Evolutionary conservation across 2,888 invertebrate genomes (phyloP).

Genomic region (Papilio protenor): DNA sequence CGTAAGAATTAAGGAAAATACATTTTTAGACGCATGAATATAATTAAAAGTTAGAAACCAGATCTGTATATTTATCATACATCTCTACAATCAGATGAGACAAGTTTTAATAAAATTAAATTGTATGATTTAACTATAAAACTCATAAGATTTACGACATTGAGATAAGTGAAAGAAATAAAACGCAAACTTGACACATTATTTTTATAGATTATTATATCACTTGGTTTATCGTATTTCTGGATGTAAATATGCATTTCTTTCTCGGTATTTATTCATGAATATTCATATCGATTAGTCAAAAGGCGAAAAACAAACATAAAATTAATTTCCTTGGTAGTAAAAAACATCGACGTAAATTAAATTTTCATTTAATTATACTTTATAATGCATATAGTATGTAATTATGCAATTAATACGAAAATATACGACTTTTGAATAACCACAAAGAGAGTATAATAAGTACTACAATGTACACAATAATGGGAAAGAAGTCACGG

Average conservation of each 20-base stretch:
- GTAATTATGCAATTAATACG: conserved; percentile 13
- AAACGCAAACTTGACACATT: conserved; percentile 36
- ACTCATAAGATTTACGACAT: conserved; percentile 19
- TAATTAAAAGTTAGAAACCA: not conserved
- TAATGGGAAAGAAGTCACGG: not conserved
- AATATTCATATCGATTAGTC: conserved; percentile 40
- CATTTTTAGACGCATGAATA: not conserved
- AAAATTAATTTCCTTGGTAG: conserved; percentile 28
- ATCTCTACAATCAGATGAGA: conserved; percentile 12
- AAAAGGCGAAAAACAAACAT: conserved; percentile 20
- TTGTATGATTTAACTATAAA: conserved; percentile 26
- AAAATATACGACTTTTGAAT: not conserved
- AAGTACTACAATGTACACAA: not conserved
- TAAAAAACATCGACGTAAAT: conserved; percentile 27
- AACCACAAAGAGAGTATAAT: not conserved
- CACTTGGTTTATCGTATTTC: conserved; percentile 13
- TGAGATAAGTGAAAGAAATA: conserved; percentile 15
- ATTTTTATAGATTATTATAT: conserved; percentile 30
- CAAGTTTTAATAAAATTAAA: conserved; percentile 25
- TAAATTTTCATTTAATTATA: conserved; percentile 34
- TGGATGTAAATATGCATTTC: conserved; percentile 34
- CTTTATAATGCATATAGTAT: conserved; percentile 32
- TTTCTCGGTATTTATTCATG: conserved; percentile 28
- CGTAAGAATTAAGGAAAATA: not conserved
- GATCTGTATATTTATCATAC: not conserved